Base-by-base conservation (phyloP, 2,797 vertebrate genomes). In the Melopsittacus undulatus region DNA sequence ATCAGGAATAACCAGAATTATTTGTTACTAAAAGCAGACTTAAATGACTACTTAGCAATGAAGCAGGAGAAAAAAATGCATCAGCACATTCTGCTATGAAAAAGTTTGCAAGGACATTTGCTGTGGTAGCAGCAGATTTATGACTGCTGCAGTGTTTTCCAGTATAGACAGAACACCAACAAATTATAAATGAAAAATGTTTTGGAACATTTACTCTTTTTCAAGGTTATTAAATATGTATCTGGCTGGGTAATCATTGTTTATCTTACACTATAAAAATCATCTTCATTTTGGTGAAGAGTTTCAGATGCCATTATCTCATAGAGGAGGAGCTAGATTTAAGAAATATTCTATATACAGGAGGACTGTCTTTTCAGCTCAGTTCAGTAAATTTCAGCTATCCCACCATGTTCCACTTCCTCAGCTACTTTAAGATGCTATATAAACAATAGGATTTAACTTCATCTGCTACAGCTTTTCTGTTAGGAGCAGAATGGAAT, bases 221-320 rank as follows among this genome's bases (percentile, higher is more conserved):
- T 74, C 52, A 81, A 72, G 86, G n/a, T 64, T 68, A 62, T 73
- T 68, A 92, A 84, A 91, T 91, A 21, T 32, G 5, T 48, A 43
- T 54, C 13, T 87, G 13, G 1, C 13, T 77, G 18, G 3, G 22
- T 63, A 56, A 64, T 40, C 8, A 74, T 10, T 8, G 1, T 17
- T 81, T 78, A 14, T 63, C 43, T n/a, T 70, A 83, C 93, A 92
- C 66, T 93, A 22, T 68, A 68, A 88, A 95, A 92, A 87, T 80
- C 3, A 20, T 54, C 57, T 90, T 91, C 9, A 36, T 93, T 96
- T 92, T 86, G 79, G 15, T 81, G 72, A 83, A 83, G 63, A 86
- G 90, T 79, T 94, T 90, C 61, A 90, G 79, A 57, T 95, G 74
- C 32, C 8, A 42, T 91, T 84, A 78, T 92, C 86, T 89, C 63